Percentiles rank a stretch among this genome's conserved stretches.
These are phyloP conservation scores for Hyposoter dolosus DNA, from an alignment of 2,888 invertebrate species.

Conservation along the genomic window DNA sequence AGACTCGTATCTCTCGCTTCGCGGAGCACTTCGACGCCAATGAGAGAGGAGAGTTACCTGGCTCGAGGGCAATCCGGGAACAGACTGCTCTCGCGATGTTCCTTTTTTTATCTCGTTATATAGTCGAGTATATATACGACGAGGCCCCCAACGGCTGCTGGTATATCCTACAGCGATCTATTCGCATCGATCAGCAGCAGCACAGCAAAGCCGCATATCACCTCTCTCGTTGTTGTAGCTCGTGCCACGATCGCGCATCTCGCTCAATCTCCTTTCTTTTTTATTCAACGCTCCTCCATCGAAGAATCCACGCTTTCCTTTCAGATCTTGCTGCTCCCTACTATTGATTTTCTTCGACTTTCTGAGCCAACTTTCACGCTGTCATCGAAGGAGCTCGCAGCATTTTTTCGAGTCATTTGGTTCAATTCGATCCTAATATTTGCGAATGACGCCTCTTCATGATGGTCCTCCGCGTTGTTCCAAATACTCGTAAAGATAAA, in stretches of 20 bases:
- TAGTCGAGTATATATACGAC: conserved; percentile 48
- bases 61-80: conserved; percentile 67
- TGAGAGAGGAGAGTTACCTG: conserved; percentile 61
- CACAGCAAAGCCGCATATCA: conserved; percentile 52
- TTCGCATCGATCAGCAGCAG: conserved; percentile 63
- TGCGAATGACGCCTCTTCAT: neutral
- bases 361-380: neutral
- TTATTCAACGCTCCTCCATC: conserved; percentile 23
- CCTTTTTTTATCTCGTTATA: conserved; percentile 35
- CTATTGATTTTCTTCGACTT: conserved; percentile 2
- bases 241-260: conserved; percentile 65
- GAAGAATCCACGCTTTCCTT: conserved; percentile 21
- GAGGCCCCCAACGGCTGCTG: conserved; percentile 47
- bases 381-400: neutral
- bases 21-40: conserved; percentile 62
- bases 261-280: conserved; percentile 39
- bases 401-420: neutral
- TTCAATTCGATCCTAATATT: neutral
- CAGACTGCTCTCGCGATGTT: conserved; percentile 52
- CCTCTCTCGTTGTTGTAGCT: conserved; percentile 55
- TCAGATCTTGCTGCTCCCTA: neutral
- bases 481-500: conserved; percentile 25
- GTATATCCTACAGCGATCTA: conserved; percentile 63
- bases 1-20: conserved; percentile 48
- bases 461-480: neutral